phyloP scores from a whole-genome alignment of 2,888 invertebrate genomes.

The Melikaiella ostensackeni region DNA sequence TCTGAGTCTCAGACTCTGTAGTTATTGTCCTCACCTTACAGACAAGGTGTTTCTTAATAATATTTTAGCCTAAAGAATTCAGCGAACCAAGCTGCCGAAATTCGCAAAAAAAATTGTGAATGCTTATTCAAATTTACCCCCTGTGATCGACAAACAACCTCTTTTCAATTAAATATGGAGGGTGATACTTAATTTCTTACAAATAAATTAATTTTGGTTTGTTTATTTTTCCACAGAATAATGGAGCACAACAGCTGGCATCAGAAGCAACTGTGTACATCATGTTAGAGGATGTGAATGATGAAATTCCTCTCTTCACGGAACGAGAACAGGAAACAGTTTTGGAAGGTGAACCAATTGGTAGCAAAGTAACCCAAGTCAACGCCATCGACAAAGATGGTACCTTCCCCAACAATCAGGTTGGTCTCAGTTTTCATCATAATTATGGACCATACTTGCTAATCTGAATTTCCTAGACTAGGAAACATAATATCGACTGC shows the following conservation, averaged over 20 bases:
- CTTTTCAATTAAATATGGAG: too few relatives aligned
- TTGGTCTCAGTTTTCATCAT: conserved; percentile 74
- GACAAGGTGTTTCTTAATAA: too few relatives aligned
- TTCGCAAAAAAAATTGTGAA: too few relatives aligned
- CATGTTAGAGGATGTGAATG: conserved; percentile 96
- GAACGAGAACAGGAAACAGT: conserved; percentile 97
- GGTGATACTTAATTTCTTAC: too few relatives aligned
- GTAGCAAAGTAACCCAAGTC: conserved; percentile 96
- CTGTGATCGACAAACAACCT: too few relatives aligned
- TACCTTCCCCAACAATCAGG: conserved; percentile 96
- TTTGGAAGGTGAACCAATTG: conserved; percentile 95
- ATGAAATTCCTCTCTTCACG: conserved; percentile 97
- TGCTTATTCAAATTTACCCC: too few relatives aligned
- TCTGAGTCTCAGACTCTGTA: too few relatives aligned
- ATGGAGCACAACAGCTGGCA: conserved; percentile 96
- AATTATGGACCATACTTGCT: background rate
- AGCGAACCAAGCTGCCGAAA: too few relatives aligned
- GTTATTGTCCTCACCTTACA: too few relatives aligned
- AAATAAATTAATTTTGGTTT: too few relatives aligned
- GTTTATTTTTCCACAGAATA: conserved; percentile 88
- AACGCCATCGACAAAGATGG: conserved; percentile 98
- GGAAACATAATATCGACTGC: background rate
- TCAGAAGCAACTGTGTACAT: conserved; percentile 96
- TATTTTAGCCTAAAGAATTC: too few relatives aligned
- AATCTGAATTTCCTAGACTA: background rate